phyloP scores from a whole-genome alignment of 2,113 vertebrate species.

The Ochotona curzoniae region DNA sequence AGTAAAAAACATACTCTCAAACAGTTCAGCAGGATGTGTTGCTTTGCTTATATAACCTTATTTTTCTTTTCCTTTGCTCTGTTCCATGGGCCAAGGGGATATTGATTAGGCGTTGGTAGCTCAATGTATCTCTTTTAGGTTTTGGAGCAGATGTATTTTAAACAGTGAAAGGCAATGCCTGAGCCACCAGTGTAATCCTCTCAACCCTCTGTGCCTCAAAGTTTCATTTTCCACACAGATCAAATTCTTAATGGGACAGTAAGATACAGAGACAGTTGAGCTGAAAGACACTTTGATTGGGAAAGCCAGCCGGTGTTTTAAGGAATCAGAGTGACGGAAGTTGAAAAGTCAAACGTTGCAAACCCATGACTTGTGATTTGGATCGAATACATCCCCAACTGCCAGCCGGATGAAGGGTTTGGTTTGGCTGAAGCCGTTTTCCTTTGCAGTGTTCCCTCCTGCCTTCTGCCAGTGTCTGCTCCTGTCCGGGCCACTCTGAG shows the following conservation, averaged over 20 bases:
- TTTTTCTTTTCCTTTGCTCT: neutral
- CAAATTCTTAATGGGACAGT: neutral
- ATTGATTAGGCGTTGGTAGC: neutral
- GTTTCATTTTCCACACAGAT: conserved; percentile 35
- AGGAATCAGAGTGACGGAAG: neutral
- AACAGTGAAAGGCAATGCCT: neutral
- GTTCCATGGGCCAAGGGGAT: neutral
- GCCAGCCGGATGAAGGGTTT: neutral
- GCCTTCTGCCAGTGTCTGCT: neutral
- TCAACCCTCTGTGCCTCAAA: neutral
- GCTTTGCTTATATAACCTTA: neutral
- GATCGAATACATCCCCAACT: neutral
- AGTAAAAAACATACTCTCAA: neutral
- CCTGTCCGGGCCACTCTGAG: neutral
- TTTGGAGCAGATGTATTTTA: neutral
- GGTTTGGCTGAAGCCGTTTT: neutral
- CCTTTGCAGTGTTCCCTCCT: neutral
- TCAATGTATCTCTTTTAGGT: neutral
- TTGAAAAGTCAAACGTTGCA: conserved; percentile 14
- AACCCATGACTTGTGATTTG: neutral
- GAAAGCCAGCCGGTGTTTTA: neutral
- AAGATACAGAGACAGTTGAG: neutral
- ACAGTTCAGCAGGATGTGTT: neutral
- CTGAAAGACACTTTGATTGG: neutral
- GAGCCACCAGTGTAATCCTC: neutral